A percentile compares a stretch with the other conserved stretches of the same genome.
These are phyloP conservation scores for Boulengeromyrus knoepffleri DNA, from an alignment of 2,113 vertebrate genomes.

Conservation along the genomic window DNA sequence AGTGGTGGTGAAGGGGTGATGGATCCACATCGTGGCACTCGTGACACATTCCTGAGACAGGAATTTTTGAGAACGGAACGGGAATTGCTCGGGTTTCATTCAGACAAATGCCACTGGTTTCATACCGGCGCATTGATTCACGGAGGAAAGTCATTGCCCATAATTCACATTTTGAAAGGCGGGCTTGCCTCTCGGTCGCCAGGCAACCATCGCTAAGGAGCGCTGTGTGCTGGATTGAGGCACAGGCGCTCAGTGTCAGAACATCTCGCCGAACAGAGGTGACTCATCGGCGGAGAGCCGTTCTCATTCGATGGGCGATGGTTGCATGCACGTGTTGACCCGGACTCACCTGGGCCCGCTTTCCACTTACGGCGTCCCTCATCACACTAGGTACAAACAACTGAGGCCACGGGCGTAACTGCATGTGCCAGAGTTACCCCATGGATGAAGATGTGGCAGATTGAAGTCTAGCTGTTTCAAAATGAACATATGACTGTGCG, in stretches of 20 bases:
- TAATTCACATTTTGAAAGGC: constrained; percentile 10
- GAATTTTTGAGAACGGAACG: neutral
- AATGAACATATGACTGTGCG: neutral
- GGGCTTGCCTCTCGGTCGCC: constrained; percentile 17
- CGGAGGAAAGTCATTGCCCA: neutral
- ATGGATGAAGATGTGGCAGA: neutral
- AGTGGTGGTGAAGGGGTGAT: neutral
- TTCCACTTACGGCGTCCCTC: neutral
- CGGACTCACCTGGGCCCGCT: neutral
- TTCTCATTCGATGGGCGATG: neutral
- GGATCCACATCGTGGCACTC: neutral
- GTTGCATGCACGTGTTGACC: neutral
- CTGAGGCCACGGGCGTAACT: neutral
- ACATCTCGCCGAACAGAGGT: neutral
- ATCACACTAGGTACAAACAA: neutral
- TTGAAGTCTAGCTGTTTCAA: neutral
- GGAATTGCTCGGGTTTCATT: neutral
- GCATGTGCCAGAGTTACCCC: neutral
- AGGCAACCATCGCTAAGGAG: constrained; percentile 16
- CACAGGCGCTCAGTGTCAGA: neutral
- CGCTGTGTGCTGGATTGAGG: neutral
- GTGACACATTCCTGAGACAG: neutral
- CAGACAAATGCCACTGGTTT: neutral
- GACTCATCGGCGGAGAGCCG: neutral
- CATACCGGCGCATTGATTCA: neutral